Base-by-base conservation (phyloP, 2,797 vertebrate genomes). In the Hybognathus amarus region DNA sequence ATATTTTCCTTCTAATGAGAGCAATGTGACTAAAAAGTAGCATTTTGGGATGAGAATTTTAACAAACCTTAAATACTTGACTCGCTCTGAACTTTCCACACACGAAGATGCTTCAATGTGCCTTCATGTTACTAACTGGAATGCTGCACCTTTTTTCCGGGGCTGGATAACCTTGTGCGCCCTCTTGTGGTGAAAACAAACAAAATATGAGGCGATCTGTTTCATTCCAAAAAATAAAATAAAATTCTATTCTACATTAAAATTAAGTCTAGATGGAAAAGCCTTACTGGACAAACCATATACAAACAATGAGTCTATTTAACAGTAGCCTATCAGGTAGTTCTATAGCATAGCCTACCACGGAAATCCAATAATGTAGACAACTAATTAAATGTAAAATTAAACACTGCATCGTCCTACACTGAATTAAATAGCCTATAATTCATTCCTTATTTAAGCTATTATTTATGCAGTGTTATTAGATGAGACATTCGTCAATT, bases 161-260 rank as follows among this genome's bases (percentile, higher is more conserved):
- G 42, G 7, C 24, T 66, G 6, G 50, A 17, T 54, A 40, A 9
- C 36, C 6, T 20, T 33, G 6, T 45, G 30, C 8, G 79, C 52
- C 79, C 67, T 71, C 79, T 71, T 45, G 67, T 61, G 79, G 67
- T 45, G 42, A 59, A 50, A 24, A 36, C 18, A 45, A 15, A 20
- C 2, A 22, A 9, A 22, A 54, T 17, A 20, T 33, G 11, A 52
- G 47, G 15, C 2, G 56, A 15, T 17, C 42, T 2, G 20, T n/a
- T n/a, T 38, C 0, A 75, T 15, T n/a, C 0, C 8, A 13, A 54
- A n/a, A n/a, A n/a, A n/a, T n/a, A n/a, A n/a, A n/a, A n/a, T n/a
- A n/a, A n/a, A n/a, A n/a, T n/a, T n/a, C n/a, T n/a, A n/a, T n/a
- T n/a, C 11, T 74, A 3, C 5, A 3, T 50, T 20, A 17, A 18